Evolutionary conservation across 2,797 vertebrate genomes (phyloP).

Genomic region (Pseudochirops cupreus): DNA sequence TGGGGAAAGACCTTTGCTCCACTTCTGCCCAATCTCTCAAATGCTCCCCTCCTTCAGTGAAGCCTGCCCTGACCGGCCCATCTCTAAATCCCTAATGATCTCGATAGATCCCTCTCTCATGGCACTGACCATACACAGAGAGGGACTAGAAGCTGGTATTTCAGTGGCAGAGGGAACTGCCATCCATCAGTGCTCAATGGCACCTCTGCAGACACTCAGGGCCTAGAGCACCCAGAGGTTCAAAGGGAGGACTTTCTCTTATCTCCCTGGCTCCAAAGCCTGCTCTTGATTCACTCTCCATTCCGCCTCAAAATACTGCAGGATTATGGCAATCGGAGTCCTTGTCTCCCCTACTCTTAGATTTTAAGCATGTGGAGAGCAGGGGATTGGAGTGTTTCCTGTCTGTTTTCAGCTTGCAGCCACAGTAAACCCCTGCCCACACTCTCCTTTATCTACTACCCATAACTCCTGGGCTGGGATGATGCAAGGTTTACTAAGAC

Average conservation of each 20-base stretch:
- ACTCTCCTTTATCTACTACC: neutral
- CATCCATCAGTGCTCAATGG: neutral
- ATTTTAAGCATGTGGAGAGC: neutral
- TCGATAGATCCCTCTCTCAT: neutral
- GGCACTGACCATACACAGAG: neutral
- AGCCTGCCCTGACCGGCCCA: neutral
- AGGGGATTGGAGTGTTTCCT: neutral
- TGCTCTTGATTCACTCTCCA: neutral
- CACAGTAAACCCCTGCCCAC: neutral
- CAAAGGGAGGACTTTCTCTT: neutral
- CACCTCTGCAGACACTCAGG: too few species aligned
- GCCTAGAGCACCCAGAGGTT: neutral
- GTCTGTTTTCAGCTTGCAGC: neutral
- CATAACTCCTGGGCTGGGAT: neutral
- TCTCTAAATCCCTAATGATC: neutral
- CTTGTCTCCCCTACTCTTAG: neutral
- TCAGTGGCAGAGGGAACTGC: neutral
- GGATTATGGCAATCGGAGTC: too few species aligned
- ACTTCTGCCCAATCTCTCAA: neutral
- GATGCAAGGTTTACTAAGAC: rapidly evolving
- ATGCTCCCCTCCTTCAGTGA: neutral
- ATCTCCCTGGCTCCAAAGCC: neutral
- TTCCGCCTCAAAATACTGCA: neutral
- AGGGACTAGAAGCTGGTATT: neutral
- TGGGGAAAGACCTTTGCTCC: neutral